Conservation (phyloP, 1,140 invertebrate genomes). For the Bactericera cockerelli region DNA sequence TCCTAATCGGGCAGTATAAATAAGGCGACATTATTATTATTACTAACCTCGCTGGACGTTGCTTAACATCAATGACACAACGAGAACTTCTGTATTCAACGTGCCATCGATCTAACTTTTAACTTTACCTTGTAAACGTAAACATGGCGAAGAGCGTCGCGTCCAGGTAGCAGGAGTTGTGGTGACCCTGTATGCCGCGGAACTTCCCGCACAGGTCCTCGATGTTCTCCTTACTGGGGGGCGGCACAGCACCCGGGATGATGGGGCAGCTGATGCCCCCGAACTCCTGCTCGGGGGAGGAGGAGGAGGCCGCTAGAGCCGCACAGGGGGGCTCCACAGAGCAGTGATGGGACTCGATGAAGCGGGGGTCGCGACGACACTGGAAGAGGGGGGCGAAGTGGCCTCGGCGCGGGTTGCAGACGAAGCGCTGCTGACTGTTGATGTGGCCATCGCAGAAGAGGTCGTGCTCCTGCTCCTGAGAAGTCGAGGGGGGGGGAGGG, state of each 20-base stretch:
- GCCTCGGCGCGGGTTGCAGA: conserved; percentile 49
- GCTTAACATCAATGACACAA: no score
- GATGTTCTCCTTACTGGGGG: conserved; percentile 44
- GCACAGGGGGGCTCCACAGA: not conserved
- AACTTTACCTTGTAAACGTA: conserved; percentile 55
- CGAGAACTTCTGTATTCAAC: no score
- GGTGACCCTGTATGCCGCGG: conserved; percentile 88
- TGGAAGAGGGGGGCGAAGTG: conserved; percentile 60
- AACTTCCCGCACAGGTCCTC: conserved; percentile 55
- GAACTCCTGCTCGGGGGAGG: conserved; percentile 27
- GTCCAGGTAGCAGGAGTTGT: conserved; percentile 96
- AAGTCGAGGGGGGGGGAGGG: no score
- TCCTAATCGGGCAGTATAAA: no score
- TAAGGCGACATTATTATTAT: no score
- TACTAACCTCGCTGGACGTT: no score
- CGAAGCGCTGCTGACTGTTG: conserved; percentile 50
- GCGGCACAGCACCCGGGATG: conserved; percentile 59
- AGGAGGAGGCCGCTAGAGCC: not conserved
- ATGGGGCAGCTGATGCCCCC: conserved; percentile 55
- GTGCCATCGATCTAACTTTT: not conserved
- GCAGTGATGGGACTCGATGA: conserved; percentile 38
- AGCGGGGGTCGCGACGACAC: conserved; percentile 60
- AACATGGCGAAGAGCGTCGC: conserved; percentile 95
- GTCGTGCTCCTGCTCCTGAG: conserved; percentile 50
- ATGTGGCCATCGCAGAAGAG: conserved; percentile 59